These are phyloP conservation scores for Panopea generosa DNA, from an alignment of 2,888 invertebrate genomes.

Conservation along the genomic window DNA sequence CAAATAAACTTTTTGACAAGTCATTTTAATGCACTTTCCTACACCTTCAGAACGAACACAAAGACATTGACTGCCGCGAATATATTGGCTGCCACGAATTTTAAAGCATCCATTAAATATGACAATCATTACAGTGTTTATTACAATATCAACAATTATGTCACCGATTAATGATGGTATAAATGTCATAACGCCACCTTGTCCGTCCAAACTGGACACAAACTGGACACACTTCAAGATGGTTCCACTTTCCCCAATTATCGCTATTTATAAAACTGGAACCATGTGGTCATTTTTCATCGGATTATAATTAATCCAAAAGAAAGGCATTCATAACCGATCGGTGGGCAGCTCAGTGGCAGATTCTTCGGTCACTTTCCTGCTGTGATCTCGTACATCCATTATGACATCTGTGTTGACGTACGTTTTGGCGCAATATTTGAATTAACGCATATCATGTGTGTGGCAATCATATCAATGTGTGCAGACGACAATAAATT, in stretches of 20 bases:
- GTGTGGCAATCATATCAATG: too few relatives aligned
- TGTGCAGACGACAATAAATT: too few relatives aligned
- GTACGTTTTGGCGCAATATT: constrained; percentile 53
- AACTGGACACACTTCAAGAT: constrained; percentile 36
- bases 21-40: too few relatives aligned
- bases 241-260: constrained; percentile 41
- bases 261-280: constrained; percentile 24
- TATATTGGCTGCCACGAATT: too few relatives aligned
- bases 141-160: not conserved
- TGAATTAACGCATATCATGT: not conserved
- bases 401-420: constrained; percentile 57
- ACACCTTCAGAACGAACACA: too few relatives aligned
- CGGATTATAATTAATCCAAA: constrained; percentile 42
- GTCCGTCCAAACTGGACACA: constrained; percentile 27
- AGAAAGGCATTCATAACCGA: constrained; percentile 27
- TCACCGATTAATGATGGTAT: constrained; percentile 8
- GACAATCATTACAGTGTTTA: too few relatives aligned
- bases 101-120: too few relatives aligned
- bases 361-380: constrained; percentile 20
- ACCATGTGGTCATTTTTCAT: constrained; percentile 33
- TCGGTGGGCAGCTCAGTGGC: not conserved
- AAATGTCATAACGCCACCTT: constrained; percentile 24
- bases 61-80: too few relatives aligned
- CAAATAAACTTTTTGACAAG: too few relatives aligned
- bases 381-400: constrained; percentile 38